A percentile compares a stretch with the other conserved stretches of the same genome.
These are phyloP conservation scores for Epizoanthus stellaris DNA, from an alignment of 92 coral and sea anemone species.

Conservation along the genomic window DNA sequence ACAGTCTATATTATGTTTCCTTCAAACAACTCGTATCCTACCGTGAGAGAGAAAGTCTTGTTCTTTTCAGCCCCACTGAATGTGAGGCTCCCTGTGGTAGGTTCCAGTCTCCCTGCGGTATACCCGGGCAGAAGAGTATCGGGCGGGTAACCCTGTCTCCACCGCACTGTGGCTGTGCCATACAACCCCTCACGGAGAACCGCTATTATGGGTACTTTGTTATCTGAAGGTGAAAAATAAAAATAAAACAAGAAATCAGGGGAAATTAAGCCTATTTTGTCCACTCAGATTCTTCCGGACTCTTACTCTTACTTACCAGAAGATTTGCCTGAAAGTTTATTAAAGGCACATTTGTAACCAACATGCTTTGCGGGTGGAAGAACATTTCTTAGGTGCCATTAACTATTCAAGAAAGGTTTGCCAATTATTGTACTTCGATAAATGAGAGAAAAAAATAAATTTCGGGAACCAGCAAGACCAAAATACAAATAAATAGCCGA, in stretches of 20 bases:
- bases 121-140: conserved; percentile 71
- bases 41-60: conserved; percentile 74
- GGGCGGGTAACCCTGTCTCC: conserved; percentile 71
- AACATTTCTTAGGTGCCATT: no score
- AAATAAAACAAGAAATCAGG: no score
- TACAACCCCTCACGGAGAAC: conserved; percentile 93
- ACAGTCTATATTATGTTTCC: not conserved
- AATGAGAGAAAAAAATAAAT: no score
- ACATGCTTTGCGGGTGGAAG: no score
- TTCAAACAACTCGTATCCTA: conserved; percentile 14
- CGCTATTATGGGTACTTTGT: conserved; percentile 63
- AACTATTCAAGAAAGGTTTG: no score
- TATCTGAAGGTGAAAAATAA: conserved; percentile 33
- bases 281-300: not conserved
- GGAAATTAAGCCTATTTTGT: not conserved
- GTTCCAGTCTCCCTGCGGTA: conserved; percentile 77
- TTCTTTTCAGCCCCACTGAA: conserved; percentile 73
- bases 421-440: no score
- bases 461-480: not conserved
- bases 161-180: conserved; percentile 78
- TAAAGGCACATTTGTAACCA: no score
- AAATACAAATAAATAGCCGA: not conserved
- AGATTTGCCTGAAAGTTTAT: no score
- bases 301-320: not conserved
- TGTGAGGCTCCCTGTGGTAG: conserved; percentile 53